phyloP scores from a whole-genome alignment of 2,113 vertebrate species.

The Zosterops japonicus region DNA sequence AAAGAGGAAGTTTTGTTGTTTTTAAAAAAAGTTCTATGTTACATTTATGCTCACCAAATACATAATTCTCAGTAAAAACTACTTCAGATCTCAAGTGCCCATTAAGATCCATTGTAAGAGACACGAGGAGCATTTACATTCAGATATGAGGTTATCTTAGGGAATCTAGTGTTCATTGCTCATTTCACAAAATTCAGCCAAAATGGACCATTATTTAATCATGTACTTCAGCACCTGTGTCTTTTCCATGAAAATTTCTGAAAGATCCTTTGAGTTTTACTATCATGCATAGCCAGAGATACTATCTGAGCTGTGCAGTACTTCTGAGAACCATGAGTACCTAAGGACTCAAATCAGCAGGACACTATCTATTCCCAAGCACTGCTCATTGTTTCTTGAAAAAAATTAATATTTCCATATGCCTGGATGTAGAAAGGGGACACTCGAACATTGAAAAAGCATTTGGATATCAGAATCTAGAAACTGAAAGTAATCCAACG shows the following conservation, averaged over 20 bases:
- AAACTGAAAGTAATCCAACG: neutral
- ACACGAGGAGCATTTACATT: neutral
- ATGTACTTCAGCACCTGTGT: accelerated
- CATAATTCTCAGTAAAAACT: neutral
- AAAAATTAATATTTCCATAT: neutral
- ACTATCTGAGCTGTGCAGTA: neutral
- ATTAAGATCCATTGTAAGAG: neutral
- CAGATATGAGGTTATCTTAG: neutral
- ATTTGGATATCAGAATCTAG: neutral
- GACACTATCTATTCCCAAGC: neutral
- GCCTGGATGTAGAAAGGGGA: neutral
- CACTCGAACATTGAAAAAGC: accelerated
- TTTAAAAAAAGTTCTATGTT: neutral
- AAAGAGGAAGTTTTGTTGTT: neutral
- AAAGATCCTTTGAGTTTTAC: neutral
- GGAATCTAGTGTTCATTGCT: neutral
- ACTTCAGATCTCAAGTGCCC: neutral
- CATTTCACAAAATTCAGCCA: neutral
- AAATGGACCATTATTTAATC: neutral
- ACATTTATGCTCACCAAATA: neutral
- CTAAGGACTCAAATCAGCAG: neutral
- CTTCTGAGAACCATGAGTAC: neutral
- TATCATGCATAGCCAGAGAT: neutral
- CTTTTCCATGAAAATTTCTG: neutral
- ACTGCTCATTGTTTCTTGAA: neutral